Evolutionary conservation across 1,140 invertebrate genomes (phyloP), one percentile per base, ranked within the genome.

Genomic region (Scaptodrosophila lebanonensis): DNA sequence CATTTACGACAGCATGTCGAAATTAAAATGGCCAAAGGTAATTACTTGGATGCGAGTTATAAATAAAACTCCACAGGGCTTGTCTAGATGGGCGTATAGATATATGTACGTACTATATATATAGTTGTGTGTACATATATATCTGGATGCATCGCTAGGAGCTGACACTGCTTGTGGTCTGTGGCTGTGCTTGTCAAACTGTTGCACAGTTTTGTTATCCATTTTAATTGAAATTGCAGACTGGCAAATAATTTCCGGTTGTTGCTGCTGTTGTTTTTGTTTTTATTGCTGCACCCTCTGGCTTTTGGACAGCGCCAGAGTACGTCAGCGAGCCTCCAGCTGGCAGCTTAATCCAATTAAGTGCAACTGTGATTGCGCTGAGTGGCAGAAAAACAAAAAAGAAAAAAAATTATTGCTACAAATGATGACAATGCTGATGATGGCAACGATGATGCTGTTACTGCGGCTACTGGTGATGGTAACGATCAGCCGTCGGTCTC

Each of bases 291-390:
- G 17, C 52, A 40, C 15, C 35, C 44, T 44, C 25, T 30, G n/a
- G n/a, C n/a, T n/a, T n/a, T n/a, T n/a, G n/a, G n/a, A n/a, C n/a
- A n/a, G n/a, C 27, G 27, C 48, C 58, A 42, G 29, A 48, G 63
- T 45, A n/a, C n/a, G n/a, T n/a, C n/a, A 54, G 30, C 8, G 49
- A 57, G 57, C 32, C 64, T 65, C 73, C n/a, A n/a, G n/a, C n/a
- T n/a, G n/a, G n/a, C n/a, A n/a, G n/a, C 68, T 79, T 79, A 77
- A 77, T 77, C 64, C 65, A 73, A 77, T 77, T 77, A 77, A 79
- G 53, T 57, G 51, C 44, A n/a, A n/a, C n/a, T n/a, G n/a, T n/a
- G n/a, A n/a, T 29, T 48, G 47, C 29, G n/a, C 43, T 57, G 38
- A 36, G 50, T 12, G n/a, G 16, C 12, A 25, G 3, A 32, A 15